phyloP scores from a whole-genome alignment of 2,888 invertebrate species.

The Myopa tessellatipennis region DNA sequence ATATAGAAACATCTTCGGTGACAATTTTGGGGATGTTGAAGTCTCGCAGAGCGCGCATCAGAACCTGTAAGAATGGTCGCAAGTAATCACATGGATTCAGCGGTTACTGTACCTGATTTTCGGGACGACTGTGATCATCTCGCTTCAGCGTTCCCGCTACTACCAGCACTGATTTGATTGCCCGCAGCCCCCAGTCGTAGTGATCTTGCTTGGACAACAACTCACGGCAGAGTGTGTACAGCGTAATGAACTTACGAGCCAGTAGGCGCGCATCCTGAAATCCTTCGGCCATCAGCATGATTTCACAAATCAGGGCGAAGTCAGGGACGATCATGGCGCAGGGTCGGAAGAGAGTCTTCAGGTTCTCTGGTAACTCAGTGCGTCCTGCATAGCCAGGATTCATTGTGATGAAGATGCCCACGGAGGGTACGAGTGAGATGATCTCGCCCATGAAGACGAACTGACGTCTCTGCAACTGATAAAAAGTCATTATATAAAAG shows the following conservation, averaged over 20 bases:
- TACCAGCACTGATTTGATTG: conserved; percentile 95
- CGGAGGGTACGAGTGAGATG: conserved; percentile 80
- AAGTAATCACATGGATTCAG: background rate
- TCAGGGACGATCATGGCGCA: conserved; percentile 99
- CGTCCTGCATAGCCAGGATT: conserved; percentile 97
- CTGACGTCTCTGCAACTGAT: conserved; percentile 75
- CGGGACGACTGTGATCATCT: conserved; percentile 81
- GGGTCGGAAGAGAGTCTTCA: conserved; percentile 75
- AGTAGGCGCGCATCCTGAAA: conserved; percentile 92
- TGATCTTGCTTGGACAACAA: conserved; percentile 95
- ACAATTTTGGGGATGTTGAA: conserved; percentile 96
- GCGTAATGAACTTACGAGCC: conserved; percentile 94
- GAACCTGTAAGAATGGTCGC: conserved; percentile 68
- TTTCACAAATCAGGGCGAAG: conserved; percentile 96
- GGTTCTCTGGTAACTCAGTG: conserved; percentile 86
- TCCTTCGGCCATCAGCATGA: conserved; percentile 97
- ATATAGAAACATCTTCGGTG: conserved; percentile 91
- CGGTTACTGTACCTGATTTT: conserved; percentile 76
- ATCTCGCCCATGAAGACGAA: conserved; percentile 90
- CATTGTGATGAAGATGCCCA: conserved; percentile 97
- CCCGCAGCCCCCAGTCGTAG: conserved; percentile 98
- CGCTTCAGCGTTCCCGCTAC: conserved; percentile 94
- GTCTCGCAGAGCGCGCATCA: conserved; percentile 94
- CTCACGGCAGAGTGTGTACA: conserved; percentile 92
- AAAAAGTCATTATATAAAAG: no score